Evolutionary conservation across 2,888 invertebrate species (phyloP), one percentile per base, ranked within the genome.

Genomic region (Odontocerum albicorne): DNA sequence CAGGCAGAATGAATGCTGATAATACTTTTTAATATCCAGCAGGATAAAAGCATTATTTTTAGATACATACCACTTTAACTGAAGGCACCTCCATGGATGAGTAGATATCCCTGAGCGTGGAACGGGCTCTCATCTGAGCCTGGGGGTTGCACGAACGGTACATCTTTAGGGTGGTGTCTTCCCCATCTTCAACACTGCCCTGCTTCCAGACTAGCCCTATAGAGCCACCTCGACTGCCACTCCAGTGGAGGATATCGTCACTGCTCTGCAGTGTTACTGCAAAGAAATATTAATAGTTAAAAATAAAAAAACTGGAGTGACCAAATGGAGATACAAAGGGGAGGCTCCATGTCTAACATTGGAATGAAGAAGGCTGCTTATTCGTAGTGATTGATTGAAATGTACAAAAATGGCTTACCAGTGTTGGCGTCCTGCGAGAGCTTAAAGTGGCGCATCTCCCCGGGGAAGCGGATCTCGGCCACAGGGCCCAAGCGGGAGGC

Each of bases 391-490:
- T n/a, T n/a, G n/a, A n/a, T n/a, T n/a, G n/a, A n/a, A n/a, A n/a
- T n/a, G n/a, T n/a, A n/a, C n/a, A n/a, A n/a, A n/a, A n/a, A n/a
- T n/a, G n/a, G 17, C 17, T 16, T 39, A 50, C 50, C 55, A 32
- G 49, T 44, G 12, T 33, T 33, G 10, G 36, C 21, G 3, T 54
- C 49, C 31, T 54, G 47, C 1, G 33, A 16, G 10, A 60, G 33
- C 2, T 39, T 49, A 46, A 49, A 60, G 22, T 57, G 39, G 36
- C 53, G 27, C 17, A 45, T 49, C 27, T 60, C 60, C n/a, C 60
- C 57, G 3, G 57, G 60, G 32, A 60, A 60, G 22, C 47, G 38
- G 21, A 60, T 33, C 33, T 60, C 49, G 27, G 54, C n/a, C 15
- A 60, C 19, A 8, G 35, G 38, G 16, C 55, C 57, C 7, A 17